A percentile compares a stretch with the other conserved stretches of the same genome.
Conservation (phyloP, 2,113 vertebrate species). For the Sander lucioperca region DNA sequence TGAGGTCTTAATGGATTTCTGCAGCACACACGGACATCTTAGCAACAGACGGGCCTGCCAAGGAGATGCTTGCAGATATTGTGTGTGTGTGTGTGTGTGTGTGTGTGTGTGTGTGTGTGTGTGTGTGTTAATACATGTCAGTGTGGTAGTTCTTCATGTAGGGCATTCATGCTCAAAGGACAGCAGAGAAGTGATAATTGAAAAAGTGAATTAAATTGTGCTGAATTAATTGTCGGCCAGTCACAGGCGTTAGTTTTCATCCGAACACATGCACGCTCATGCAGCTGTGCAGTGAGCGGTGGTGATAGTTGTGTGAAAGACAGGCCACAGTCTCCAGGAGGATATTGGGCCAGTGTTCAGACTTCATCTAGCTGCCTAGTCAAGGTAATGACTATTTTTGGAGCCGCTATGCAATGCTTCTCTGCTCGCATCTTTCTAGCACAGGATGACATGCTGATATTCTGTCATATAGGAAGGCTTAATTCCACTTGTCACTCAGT, state of each 20-base stretch:
- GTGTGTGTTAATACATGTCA: not conserved
- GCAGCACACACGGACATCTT: slow-evolving; percentile 67
- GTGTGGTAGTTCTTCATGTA: slow-evolving; percentile 43
- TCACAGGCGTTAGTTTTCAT: slow-evolving; percentile 31
- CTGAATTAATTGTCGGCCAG: slow-evolving; percentile 54
- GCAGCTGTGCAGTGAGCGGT: not conserved
- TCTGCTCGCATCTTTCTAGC: slow-evolving; percentile 49
- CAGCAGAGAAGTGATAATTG: slow-evolving; percentile 41
- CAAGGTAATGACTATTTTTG: slow-evolving; percentile 81
- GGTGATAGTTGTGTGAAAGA: slow-evolving; percentile 72
- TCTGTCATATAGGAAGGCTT: slow-evolving; percentile 68
- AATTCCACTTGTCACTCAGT: slow-evolving; percentile 77
- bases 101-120: slow-evolving; percentile 39
- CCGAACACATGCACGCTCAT: not conserved
- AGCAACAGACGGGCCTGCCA: slow-evolving; percentile 79
- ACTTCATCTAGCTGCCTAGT: slow-evolving; percentile 69
- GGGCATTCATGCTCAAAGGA: slow-evolving; percentile 55
- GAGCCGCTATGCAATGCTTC: slow-evolving; percentile 41
- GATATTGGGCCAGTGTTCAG: slow-evolving; percentile 79
- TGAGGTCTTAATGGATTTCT: slow-evolving; percentile 86
- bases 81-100: not conserved
- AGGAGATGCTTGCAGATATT: slow-evolving; percentile 79
- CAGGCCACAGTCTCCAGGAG: slow-evolving; percentile 75
- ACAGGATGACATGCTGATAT: slow-evolving; percentile 71
- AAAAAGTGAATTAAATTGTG: slow-evolving; percentile 57